Evolutionary conservation across 2,113 vertebrate species (phyloP), one percentile per base, ranked within the genome.

Genomic region (Psilopogon haemacephalus): DNA sequence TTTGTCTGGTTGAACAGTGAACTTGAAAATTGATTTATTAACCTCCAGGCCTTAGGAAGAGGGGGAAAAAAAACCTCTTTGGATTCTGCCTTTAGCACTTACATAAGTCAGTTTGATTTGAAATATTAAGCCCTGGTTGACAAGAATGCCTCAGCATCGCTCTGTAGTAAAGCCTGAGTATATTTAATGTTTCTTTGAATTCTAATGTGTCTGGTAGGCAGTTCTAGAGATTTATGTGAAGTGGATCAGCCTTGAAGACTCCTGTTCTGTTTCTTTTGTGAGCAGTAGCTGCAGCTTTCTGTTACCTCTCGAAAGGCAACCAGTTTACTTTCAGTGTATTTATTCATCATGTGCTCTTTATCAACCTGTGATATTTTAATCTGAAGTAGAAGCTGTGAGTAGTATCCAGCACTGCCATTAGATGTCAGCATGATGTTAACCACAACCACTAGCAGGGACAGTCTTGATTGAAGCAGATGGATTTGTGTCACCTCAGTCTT

Each of bases 391-490:
- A 65, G 35, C 32, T 30, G 71, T 14, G 32, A 10, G 69, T 38
- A 55, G 28, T 27, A 5, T 5, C 0, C 8, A 17, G 3, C 26
- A 20, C 54, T 38, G 8, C 95, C 95, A 1, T 54, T 65, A 90
- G 96, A 40, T 94, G 95, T 86, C 95, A 96, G 93, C 65, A 37
- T 28, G 60, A 20, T 1, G 32, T 1, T 18, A 70, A 18, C 71
- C 83, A 48, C 82, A 44, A 2, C 37, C 19, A 0, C 32, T 16
- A 0, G 58, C 44, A 2, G 1, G 3, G 33, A 7, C n/a, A 12
- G 40, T 6, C 55, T 18, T 2, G 35, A 9, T 4, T 3, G 48
- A 24, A 10, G 10, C 32, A 2, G 1, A 0, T 6, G 0, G 30
- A 4, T 20, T 59, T 73, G 63, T 77, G 38, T 24, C 68, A 52